Conservation (phyloP, 2,888 invertebrate genomes). For the Tolmerus cingulatus region DNA sequence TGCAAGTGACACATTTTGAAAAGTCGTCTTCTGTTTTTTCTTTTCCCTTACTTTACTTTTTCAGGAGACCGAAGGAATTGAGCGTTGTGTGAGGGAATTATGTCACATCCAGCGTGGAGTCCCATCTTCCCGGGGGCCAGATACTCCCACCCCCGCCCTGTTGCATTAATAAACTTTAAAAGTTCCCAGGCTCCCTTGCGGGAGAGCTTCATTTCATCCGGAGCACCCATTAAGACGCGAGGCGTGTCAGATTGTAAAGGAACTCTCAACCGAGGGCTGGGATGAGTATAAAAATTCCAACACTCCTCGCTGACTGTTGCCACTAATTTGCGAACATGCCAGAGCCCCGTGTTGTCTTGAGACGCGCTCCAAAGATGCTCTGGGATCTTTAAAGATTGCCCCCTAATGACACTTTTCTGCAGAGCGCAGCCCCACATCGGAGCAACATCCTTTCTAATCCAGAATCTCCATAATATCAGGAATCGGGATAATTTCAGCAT, state of each 20-base stretch:
- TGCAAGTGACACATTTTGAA: constrained; percentile 20
- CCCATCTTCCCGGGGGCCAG: not conserved
- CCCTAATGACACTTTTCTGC: not conserved
- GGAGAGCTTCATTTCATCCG: not conserved
- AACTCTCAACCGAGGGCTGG: not conserved
- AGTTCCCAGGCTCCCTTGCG: not conserved
- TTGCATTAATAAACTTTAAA: constrained; percentile 23
- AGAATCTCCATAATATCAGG: not conserved
- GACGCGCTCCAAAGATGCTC: not conserved
- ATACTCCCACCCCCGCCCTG: not conserved
- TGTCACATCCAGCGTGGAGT: not conserved
- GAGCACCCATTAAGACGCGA: not conserved
- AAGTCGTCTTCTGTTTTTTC: not conserved
- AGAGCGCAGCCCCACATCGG: not conserved
- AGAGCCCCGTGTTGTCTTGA: not conserved
- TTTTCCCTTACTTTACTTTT: constrained; percentile 17
- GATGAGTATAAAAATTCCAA: not conserved
- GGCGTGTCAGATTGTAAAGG: not conserved
- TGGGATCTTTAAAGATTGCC: not conserved
- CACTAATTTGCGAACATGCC: not conserved
- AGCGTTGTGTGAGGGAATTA: not conserved
- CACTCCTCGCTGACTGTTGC: not conserved
- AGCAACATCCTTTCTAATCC: not conserved
- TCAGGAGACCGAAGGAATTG: not conserved
- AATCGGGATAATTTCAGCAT: not conserved